A percentile compares a stretch with the other conserved stretches of the same genome.
Evolutionary conservation across 2,797 vertebrate species (phyloP).

Genomic region (Geotrypetes seraphini): DNA sequence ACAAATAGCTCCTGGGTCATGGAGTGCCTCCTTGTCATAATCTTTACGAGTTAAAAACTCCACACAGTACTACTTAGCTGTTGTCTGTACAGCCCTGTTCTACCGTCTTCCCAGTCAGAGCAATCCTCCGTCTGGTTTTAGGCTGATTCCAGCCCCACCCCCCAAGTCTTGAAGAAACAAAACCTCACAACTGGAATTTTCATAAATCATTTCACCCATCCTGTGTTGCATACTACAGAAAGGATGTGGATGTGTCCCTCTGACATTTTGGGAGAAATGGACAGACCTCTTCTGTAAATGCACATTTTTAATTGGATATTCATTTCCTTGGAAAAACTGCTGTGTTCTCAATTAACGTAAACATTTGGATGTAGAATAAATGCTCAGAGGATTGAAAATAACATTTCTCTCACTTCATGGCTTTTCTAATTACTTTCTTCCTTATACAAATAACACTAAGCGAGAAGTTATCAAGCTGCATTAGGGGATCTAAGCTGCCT

Average conservation of each 20-base stretch:
- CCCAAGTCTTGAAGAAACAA: slow-evolving; percentile 49
- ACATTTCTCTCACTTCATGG: too few relatives aligned
- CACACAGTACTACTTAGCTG: slow-evolving; percentile 46
- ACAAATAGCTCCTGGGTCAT: slow-evolving; percentile 51
- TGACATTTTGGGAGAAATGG: too few relatives aligned
- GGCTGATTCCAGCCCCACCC: slow-evolving; percentile 54
- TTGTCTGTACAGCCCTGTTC: slow-evolving; percentile 41
- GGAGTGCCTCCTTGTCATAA: slow-evolving; percentile 35
- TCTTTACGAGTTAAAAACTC: slow-evolving; percentile 51
- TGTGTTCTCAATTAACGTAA: too few relatives aligned
- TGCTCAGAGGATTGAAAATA: too few relatives aligned
- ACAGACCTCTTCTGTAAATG: too few relatives aligned
- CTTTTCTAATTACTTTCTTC: too few relatives aligned
- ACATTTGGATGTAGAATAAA: too few relatives aligned
- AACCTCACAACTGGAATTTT: slow-evolving; percentile 65
- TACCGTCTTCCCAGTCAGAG: slow-evolving; percentile 53
- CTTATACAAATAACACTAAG: too few relatives aligned
- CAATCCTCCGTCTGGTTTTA: slow-evolving; percentile 48
- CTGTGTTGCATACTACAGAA: slow-evolving; percentile 35
- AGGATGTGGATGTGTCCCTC: slow-evolving; percentile 34
- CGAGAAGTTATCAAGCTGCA: too few relatives aligned
- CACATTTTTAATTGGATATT: too few relatives aligned
- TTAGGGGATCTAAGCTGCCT: too few relatives aligned
- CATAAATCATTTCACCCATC: slow-evolving; percentile 50
- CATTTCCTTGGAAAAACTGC: too few relatives aligned